phyloP scores from a whole-genome alignment of 1,140 invertebrate genomes.

The Zaprionus capensis region DNA sequence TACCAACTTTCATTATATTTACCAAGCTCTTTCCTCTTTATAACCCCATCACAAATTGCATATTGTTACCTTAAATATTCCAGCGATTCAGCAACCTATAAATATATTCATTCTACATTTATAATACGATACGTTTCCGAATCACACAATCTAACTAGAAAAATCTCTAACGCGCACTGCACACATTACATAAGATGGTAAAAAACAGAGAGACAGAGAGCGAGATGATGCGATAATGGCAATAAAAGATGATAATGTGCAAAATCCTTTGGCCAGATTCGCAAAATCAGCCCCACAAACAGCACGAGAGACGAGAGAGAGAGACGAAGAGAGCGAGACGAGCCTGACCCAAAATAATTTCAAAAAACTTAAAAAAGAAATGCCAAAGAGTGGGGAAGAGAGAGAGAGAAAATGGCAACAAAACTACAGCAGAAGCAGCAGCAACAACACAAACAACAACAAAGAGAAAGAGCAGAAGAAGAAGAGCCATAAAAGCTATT shows the following conservation, averaged over 20 bases:
- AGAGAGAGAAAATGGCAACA: constrained; percentile 41
- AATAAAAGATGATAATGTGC: constrained; percentile 69
- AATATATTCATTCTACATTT: not conserved
- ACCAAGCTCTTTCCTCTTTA: too few species aligned
- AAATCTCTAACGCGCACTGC: constrained; percentile 66
- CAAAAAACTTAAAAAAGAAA: constrained; percentile 44
- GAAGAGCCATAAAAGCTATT: constrained; percentile 69
- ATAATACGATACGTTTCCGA: not conserved
- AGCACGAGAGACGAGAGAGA: not conserved
- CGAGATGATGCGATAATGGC: constrained; percentile 67
- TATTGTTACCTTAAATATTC: not conserved
- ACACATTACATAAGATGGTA: constrained; percentile 63
- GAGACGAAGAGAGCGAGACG: constrained; percentile 5
- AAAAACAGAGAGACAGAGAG: constrained; percentile 45
- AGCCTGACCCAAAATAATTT: constrained; percentile 54
- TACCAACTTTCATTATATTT: too few species aligned
- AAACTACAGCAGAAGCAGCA: constrained; percentile 39
- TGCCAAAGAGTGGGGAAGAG: not conserved
- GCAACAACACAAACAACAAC: constrained; percentile 40
- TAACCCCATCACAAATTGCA: not conserved
- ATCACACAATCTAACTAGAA: constrained; percentile 21
- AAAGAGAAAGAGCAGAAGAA: constrained; percentile 3
- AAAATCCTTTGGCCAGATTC: constrained; percentile 75
- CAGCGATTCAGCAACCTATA: not conserved
- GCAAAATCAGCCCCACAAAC: constrained; percentile 56